Evolutionary conservation across 2,888 invertebrate genomes (phyloP), one percentile per base, ranked within the genome.

Genomic region (Cancer borealis): DNA sequence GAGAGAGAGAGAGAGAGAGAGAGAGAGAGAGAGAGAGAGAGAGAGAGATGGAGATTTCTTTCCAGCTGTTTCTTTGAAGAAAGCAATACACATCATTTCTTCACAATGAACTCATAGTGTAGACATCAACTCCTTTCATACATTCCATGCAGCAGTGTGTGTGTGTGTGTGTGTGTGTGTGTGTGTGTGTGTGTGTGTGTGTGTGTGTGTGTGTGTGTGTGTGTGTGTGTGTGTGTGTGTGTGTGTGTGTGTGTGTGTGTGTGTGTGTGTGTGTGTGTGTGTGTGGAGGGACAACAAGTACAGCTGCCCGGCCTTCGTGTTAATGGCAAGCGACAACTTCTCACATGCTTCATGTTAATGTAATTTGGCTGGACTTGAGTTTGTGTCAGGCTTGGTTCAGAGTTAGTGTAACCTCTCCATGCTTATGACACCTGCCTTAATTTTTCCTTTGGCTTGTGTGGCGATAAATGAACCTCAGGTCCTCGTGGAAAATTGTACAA

Each of bases 271-370:
- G 39, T 45, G 88, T 39, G 88, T 88, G 88, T 88, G 21, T 47
- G 47, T 47, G 88, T 47, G 88, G 26, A 39, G 46, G n/a, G 88
- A 49, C 47, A 26, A 8, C 26, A n/a, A 17, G 47, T 26, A 49
- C 49, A 39, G 46, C 26, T 89, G 88, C 49, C 46, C 46, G 47
- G 46, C 49, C 88, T 89, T 49, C 88, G 49, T 89, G 88, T 21
- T 89, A 89, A 89, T 89, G 88, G 47, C 88, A 89, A 89, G 88
- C 88, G 88, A 89, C 88, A 89, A 89, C 88, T 47, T 89, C 88
- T 89, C 88, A 49, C 88, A 49, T 89, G 88, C 49, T 89, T 89
- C 47, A 89, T 89, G 88, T 49, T 89, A 89, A 89, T 89, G 88
- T 89, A 89, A 89, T 89, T 89, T 89, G 88, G 46, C 47, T 47